Evolutionary conservation across 2,797 vertebrate genomes (phyloP).

Genomic region (Ctenochaetus hawaiiensis): DNA sequence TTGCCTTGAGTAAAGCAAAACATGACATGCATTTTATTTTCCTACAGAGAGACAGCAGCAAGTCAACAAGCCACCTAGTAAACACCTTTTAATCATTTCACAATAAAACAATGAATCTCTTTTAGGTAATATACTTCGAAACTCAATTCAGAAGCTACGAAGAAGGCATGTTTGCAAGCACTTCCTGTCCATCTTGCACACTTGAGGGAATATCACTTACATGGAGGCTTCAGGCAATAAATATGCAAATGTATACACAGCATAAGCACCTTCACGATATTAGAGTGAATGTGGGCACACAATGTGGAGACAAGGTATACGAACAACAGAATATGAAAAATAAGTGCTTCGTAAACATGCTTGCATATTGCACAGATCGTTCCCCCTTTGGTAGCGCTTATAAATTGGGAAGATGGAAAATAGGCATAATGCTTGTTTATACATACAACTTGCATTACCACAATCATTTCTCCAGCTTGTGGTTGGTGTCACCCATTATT

Average conservation of each 20-base stretch:
- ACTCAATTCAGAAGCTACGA: conserved; percentile 30
- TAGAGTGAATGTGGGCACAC: background rate
- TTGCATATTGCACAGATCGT: conserved; percentile 46
- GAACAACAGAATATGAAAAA: conserved; percentile 51
- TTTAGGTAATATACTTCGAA: conserved; percentile 5
- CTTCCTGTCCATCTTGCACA: conserved; percentile 52
- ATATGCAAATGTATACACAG: conserved; percentile 65
- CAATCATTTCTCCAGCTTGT: conserved; percentile 56
- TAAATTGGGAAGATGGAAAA: conserved; percentile 61
- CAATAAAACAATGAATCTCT: conserved; percentile 39
- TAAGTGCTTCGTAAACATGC: conserved; percentile 50
- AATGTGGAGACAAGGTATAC: conserved; percentile 26
- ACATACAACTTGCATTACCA: conserved; percentile 50
- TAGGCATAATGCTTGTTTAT: conserved; percentile 62
- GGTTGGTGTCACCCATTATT: conserved; percentile 58
- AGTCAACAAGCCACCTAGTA: conserved; percentile 15
- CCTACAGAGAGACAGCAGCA: conserved; percentile 1
- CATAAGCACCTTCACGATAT: conserved; percentile 47
- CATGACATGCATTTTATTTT: background rate
- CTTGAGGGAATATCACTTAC: conserved; percentile 56
- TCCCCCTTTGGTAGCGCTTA: conserved; percentile 26
- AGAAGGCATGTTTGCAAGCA: background rate
- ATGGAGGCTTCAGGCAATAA: conserved; percentile 61
- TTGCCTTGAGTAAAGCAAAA: conserved; percentile 31
- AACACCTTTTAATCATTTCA: conserved; percentile 35